phyloP scores from a whole-genome alignment of 1,140 invertebrate genomes.

The Zophobas atratus region DNA sequence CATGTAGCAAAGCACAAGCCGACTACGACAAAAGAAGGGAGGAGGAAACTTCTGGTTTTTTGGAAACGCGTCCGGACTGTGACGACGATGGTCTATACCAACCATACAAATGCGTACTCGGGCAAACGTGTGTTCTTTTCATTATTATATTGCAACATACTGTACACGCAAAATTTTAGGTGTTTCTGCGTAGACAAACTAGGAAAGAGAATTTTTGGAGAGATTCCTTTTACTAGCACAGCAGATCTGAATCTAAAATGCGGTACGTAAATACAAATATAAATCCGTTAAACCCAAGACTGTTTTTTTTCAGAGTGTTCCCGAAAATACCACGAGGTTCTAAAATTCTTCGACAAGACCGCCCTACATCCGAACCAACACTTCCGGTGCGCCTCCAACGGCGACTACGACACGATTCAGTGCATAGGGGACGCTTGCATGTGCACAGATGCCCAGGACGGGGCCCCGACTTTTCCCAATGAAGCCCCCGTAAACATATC shows the following conservation, averaged over 20 bases:
- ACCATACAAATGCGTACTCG: slow-evolving; percentile 71
- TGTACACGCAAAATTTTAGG: slow-evolving; percentile 65
- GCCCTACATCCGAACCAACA: slow-evolving; percentile 59
- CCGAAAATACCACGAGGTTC: slow-evolving; percentile 65
- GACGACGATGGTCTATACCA: slow-evolving; percentile 72
- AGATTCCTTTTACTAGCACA: slow-evolving; percentile 68
- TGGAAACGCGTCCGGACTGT: slow-evolving; percentile 70
- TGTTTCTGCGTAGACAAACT: slow-evolving; percentile 74
- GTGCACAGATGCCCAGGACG: slow-evolving; percentile 71
- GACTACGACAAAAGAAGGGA: slow-evolving; percentile 63
- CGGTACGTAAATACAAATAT: slow-evolving; percentile 65
- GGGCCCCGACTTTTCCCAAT: slow-evolving; percentile 62
- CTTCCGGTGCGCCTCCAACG: slow-evolving; percentile 70
- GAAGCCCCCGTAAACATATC: slow-evolving; percentile 66
- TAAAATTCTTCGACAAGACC: slow-evolving; percentile 55
- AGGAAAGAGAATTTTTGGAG: slow-evolving; percentile 74
- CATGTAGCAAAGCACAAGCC: slow-evolving; percentile 63
- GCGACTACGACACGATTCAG: slow-evolving; percentile 73
- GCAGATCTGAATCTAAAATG: slow-evolving; percentile 71
- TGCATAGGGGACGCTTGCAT: slow-evolving; percentile 71
- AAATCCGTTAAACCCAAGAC: background rate
- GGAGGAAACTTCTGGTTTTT: slow-evolving; percentile 62
- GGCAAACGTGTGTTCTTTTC: slow-evolving; percentile 70
- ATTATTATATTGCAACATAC: background rate
- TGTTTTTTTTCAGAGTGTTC: slow-evolving; percentile 69